Conservation (phyloP, 2,888 invertebrate genomes). For the Ferrisia virgata region DNA sequence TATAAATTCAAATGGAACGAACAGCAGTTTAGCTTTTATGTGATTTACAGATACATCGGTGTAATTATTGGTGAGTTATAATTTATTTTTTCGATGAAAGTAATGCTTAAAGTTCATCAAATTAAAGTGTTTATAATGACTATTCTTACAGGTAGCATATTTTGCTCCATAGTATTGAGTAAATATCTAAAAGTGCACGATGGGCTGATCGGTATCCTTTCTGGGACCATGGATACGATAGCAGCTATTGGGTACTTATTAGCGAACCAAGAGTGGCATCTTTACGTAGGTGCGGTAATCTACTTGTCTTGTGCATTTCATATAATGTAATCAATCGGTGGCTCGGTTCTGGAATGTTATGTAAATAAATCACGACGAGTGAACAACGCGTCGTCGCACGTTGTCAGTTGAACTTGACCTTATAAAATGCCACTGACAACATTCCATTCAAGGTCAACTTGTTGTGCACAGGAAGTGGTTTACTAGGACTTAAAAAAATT, state of each 20-base stretch:
- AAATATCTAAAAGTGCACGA: conserved; percentile 49
- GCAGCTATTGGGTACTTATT: conserved; percentile 46
- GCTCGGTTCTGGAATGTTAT: no score
- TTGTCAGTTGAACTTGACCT: background rate
- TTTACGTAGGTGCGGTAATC: conserved; percentile 48
- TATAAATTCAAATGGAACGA: conserved; percentile 16
- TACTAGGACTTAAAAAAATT: background rate
- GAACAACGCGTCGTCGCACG: no score
- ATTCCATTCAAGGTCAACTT: background rate
- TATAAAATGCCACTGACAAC: background rate
- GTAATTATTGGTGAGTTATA: background rate
- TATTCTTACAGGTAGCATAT: conserved; percentile 47
- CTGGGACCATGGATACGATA: conserved; percentile 47
- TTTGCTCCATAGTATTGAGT: conserved; percentile 49
- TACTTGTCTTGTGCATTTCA: background rate
- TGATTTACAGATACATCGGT: background rate
- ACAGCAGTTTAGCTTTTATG: background rate
- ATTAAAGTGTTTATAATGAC: background rate
- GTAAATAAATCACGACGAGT: no score
- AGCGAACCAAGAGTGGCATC: conserved; percentile 46
- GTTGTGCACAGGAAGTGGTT: background rate
- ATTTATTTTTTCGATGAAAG: background rate
- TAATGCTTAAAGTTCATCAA: background rate
- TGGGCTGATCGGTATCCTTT: conserved; percentile 49
- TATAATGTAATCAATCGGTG: no score